Conservation (phyloP, 2,797 vertebrate genomes). For the Rhinatrema bivittatum region DNA sequence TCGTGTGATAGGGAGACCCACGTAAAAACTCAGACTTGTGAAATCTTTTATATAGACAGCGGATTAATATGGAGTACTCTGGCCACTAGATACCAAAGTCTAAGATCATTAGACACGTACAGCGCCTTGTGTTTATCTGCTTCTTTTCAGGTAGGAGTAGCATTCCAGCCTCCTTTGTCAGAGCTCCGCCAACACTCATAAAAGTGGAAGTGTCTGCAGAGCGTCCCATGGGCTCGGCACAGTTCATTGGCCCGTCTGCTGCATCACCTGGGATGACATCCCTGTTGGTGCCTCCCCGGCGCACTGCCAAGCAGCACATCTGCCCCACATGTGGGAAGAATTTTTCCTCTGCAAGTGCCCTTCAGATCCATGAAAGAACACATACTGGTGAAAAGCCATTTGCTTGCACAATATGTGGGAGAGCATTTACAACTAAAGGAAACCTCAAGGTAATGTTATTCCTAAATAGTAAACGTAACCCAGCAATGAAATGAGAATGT, state of each 20-base stretch:
- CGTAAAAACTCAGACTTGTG: no score
- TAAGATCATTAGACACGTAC: no score
- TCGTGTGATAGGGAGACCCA: no score
- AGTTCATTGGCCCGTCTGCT: constrained; percentile 67
- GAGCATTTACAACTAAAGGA: constrained; percentile 96
- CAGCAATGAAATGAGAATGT: no score
- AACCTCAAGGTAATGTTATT: constrained; percentile 81
- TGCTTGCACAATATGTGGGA: constrained; percentile 87
- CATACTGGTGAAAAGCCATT: constrained; percentile 97
- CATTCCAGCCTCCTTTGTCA: constrained; percentile 64
- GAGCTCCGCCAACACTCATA: constrained; percentile 73
- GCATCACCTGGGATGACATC: constrained; percentile 54
- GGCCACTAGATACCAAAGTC: no score
- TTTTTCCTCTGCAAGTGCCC: constrained; percentile 92
- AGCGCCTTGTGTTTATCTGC: no score
- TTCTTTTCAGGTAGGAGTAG: constrained; percentile 57
- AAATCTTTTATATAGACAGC: no score
- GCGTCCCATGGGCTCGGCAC: constrained; percentile 59
- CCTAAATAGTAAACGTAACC: not conserved
- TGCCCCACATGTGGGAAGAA: constrained; percentile 86
- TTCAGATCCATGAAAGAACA: constrained; percentile 95
- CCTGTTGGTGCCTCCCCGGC: constrained; percentile 57
- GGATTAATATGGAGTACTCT: no score
- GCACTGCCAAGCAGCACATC: constrained; percentile 83
- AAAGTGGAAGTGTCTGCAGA: constrained; percentile 86